Evolutionary conservation across 2,797 vertebrate genomes (phyloP).

Genomic region (Parotocinclus haroldoi): DNA sequence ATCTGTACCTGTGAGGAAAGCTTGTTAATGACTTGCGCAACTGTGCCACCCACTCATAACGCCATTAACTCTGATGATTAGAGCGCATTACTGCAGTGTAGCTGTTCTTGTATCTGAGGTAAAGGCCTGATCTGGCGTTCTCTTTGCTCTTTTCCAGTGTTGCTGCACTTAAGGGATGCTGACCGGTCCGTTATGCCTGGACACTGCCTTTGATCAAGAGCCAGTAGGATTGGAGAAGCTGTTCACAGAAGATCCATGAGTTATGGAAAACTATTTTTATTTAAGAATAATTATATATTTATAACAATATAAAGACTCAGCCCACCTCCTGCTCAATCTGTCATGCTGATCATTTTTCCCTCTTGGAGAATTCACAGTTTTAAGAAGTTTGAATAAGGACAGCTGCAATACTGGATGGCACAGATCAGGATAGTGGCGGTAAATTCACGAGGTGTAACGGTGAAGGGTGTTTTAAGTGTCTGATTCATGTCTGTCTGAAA

Average conservation of each 20-base stretch:
- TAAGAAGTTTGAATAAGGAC: constrained; percentile 35
- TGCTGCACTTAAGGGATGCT: constrained; percentile 84
- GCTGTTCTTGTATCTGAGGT: not conserved
- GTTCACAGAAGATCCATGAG: constrained; percentile 44
- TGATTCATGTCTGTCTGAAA: constrained; percentile 37
- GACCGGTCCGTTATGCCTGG: constrained; percentile 67
- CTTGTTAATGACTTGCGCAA: no score
- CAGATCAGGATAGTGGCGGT: constrained; percentile 27
- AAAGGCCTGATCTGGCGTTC: constrained; percentile 53
- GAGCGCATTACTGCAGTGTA: not conserved
- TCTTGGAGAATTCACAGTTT: constrained; percentile 22
- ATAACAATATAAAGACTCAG: constrained; percentile 54
- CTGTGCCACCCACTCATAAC: no score
- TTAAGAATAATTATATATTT: constrained; percentile 68
- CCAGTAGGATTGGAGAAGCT: constrained; percentile 33
- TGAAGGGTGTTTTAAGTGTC: constrained; percentile 40
- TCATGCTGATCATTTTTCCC: constrained; percentile 42
- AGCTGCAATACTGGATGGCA: constrained; percentile 36
- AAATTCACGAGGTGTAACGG: constrained; percentile 25
- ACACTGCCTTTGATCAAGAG: constrained; percentile 62
- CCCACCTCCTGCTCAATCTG: constrained; percentile 27
- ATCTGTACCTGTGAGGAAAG: no score
- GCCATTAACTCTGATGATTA: no score
- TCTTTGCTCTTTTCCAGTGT: constrained; percentile 77
- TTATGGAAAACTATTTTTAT: constrained; percentile 49